Evolutionary conservation across 2,888 invertebrate genomes (phyloP), one percentile per base, ranked within the genome.

Genomic region (Sepiola atlantica): DNA sequence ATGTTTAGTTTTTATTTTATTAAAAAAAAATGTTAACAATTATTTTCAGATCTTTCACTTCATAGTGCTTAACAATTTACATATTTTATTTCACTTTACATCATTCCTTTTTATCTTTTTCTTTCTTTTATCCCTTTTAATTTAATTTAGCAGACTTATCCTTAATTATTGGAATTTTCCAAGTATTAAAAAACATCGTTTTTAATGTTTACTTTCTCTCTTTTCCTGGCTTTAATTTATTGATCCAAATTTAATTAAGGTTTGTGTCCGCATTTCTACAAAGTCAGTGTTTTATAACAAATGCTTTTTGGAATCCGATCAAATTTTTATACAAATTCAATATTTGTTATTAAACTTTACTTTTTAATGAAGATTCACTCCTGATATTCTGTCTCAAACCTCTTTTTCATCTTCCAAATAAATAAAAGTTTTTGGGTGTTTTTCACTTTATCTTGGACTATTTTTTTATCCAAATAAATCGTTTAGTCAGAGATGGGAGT

Each of bases 231-330:
- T 14, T 77, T 77, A 32, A 16, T n/a, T 77, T 77, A 77, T 77
- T 77, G n/a, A 77, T 77, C 77, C n/a, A 77, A n/a, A 77, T 77
- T 77, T 77, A 77, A n/a, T n/a, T 77, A 32, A 77, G n/a, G n/a
- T 16, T n/a, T 77, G 12, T 77, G 32, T 16, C 45, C 45, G 45
- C 16, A 77, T 77, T 18, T n/a, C n/a, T 14, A 77, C 16, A 16
- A 77, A 77, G n/a, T n/a, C 77, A 77, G n/a, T 45, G 45, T 45
- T 16, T 77, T 77, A 77, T 77, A 3, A 77, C n/a, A n/a, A 77
- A 77, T 77, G 16, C 32, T 32, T 14, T 77, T 77, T 77, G 16
- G 14, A 18, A 77, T 77, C 77, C 14, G n/a, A 77, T 77, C 77
- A 77, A n/a, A 18, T n/a, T 32, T n/a, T 77, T 77, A 77, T 1